These are phyloP conservation scores for Tychaedon coryphoeus DNA, from an alignment of 2,113 vertebrate genomes.

Conservation along the genomic window DNA sequence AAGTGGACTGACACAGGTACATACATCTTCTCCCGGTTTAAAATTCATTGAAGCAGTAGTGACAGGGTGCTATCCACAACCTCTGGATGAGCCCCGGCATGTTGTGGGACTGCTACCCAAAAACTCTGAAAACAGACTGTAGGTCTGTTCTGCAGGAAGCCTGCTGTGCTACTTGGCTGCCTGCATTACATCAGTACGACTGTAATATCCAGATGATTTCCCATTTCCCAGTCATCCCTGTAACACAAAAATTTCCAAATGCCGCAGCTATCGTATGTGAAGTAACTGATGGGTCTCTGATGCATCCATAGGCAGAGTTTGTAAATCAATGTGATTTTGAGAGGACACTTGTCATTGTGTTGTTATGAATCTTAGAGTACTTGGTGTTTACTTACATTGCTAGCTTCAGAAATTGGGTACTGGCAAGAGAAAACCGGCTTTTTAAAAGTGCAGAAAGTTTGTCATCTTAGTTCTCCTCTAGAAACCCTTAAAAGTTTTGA, in stretches of 20 bases:
- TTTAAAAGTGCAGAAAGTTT: background rate
- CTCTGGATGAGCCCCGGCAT: accelerated
- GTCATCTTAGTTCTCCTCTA: accelerated
- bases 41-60: background rate
- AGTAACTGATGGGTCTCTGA: background rate
- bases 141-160: background rate
- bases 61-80: background rate
- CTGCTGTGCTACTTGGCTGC: background rate
- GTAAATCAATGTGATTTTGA: background rate
- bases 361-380: background rate
- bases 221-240: background rate
- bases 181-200: background rate
- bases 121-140: background rate
- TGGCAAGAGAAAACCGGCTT: background rate
- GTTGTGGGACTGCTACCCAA: background rate
- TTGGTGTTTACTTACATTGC: background rate
- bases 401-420: background rate
- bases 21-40: background rate
- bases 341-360: background rate
- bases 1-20: background rate
- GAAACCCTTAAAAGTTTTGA: background rate
- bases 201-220: background rate
- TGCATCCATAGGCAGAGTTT: background rate
- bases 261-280: background rate
- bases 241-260: background rate